Base-by-base conservation (phyloP, 2,888 invertebrate genomes). In the Criorhina ranunculi region DNA sequence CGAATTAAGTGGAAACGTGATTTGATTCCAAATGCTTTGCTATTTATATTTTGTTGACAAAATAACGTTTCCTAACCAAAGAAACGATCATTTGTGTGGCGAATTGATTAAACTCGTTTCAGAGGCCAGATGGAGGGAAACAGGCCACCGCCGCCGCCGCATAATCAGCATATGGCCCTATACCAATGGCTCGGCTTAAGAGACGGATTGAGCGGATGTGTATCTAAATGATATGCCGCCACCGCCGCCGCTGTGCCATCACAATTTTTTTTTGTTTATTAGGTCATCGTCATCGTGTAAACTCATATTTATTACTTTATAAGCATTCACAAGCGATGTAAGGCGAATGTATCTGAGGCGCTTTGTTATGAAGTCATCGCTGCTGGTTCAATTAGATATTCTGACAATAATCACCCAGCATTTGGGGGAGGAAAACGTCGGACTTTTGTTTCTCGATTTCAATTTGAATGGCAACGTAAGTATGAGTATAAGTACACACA, bases 211-310 rank as follows among this genome's bases (percentile, higher is more conserved):
- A 78, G 33, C 70, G 62, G 59, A 79, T 72, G 37, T 49, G 40
- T 59, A 72, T 66, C 57, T 72, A 59, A 24, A 59, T 66, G 57
- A 51, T 62, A 70, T 53, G 55, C 35, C 31, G n/a, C n/a, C n/a
- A n/a, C n/a, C n/a, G n/a, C n/a, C n/a, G n/a, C n/a, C n/a, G 69
- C 60, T 19, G 35, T 42, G 35, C 42, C 35, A 40, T 55, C 42
- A 51, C 49, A 64, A 79, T 70, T 60, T 57, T 5, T 42, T 79
- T 70, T 60, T 57, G 6, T 42, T 79, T 72, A 79, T 79, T 79
- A 72, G 79, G 79, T 79, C 79, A 72, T 59, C 72, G 70, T 70
- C 78, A 64, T 70, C 70, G 40, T 72, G 40, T 64, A 72, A 72
- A 55, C 33, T 64, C 57, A n/a, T 12, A 24, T 72, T 66, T 70